These are phyloP conservation scores for Rhopalosiphum padi DNA, from an alignment of 1,140 invertebrate genomes.

Conservation along the genomic window DNA sequence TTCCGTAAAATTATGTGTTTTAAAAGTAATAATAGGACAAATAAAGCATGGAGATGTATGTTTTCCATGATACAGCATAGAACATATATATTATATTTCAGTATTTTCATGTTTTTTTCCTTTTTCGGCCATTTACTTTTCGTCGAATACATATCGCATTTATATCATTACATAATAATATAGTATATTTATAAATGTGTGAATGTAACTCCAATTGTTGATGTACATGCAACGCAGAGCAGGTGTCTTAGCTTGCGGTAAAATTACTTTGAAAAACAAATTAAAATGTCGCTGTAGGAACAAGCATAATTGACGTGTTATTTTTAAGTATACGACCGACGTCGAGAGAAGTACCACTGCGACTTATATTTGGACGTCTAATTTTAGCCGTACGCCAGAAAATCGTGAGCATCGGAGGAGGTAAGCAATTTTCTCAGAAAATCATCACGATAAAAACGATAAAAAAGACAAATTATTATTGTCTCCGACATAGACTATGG, in stretches of 20 bases:
- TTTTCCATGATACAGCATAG: not conserved
- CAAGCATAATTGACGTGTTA: not conserved
- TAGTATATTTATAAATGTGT: not conserved
- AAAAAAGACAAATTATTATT: slow-evolving; percentile 20
- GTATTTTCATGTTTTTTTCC: not conserved
- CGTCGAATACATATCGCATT: not conserved
- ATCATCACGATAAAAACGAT: slow-evolving; percentile 15
- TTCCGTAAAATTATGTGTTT: not conserved
- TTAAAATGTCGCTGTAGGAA: not conserved
- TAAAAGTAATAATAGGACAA: not conserved
- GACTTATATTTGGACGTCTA: slow-evolving; percentile 9
- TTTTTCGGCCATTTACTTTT: not conserved
- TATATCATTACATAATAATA: not conserved
- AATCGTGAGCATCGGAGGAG: not conserved
- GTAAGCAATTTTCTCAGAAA: slow-evolving; percentile 10
- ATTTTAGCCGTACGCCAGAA: not conserved
- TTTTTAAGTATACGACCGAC: no score
- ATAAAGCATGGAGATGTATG: not conserved
- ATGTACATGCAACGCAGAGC: not conserved
- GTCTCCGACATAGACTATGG: not conserved
- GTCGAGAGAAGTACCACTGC: not conserved
- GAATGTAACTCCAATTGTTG: not conserved
- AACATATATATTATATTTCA: not conserved
- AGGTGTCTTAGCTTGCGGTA: not conserved
- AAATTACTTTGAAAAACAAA: not conserved